These are phyloP conservation scores for Lamellibrachia satsuma DNA, from an alignment of 2,888 invertebrate species.

Conservation along the genomic window DNA sequence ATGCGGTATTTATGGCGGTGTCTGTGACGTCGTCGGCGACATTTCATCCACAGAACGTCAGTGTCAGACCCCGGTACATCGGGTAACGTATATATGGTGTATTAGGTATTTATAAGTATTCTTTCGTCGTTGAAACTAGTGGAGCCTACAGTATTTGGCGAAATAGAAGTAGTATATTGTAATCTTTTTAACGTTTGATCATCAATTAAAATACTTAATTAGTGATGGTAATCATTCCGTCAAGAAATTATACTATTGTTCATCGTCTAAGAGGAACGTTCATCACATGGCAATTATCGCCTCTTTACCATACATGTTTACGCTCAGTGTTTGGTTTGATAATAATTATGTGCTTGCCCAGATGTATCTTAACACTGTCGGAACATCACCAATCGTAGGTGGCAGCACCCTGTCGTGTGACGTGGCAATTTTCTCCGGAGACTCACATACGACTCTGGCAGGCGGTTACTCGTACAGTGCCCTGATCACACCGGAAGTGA, in stretches of 20 bases:
- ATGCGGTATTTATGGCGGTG: slow-evolving; percentile 31
- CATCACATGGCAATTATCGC: no score
- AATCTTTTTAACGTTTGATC: no score
- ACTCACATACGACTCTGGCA: background rate
- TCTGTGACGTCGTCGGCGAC: slow-evolving; percentile 29
- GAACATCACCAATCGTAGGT: background rate
- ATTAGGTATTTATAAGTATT: background rate
- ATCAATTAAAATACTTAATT: no score
- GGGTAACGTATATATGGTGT: slow-evolving; percentile 8
- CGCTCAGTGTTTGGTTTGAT: background rate
- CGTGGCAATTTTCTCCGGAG: background rate
- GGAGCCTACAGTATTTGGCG: no score
- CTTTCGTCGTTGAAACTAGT: no score
- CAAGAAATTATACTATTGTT: no score
- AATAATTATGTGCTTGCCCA: background rate
- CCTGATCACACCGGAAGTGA: slow-evolving; percentile 47
- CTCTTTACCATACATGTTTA: no score
- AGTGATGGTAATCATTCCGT: no score
- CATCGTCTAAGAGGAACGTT: no score
- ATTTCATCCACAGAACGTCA: slow-evolving; percentile 40
- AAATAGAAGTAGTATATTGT: no score
- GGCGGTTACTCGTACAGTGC: slow-evolving; percentile 37
- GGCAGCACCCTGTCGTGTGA: slow-evolving; percentile 17
- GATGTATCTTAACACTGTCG: background rate
- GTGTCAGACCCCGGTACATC: slow-evolving; percentile 44